Evolutionary conservation across 2,797 vertebrate species (phyloP).

Genomic region (Sebastes nivosus): DNA sequence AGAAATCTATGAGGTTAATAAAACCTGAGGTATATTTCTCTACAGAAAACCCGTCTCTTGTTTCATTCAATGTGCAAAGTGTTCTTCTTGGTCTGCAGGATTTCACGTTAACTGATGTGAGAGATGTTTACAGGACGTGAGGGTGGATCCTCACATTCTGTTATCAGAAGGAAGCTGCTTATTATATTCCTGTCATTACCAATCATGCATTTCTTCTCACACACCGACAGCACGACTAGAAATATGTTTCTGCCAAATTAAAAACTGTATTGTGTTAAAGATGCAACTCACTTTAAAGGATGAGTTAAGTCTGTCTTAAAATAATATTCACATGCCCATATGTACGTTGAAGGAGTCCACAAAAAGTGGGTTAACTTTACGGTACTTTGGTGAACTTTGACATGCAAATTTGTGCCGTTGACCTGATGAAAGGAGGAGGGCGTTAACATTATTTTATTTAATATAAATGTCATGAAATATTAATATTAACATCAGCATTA

Average conservation of each 20-base stretch:
- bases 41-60: constrained; percentile 46
- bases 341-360: too few relatives aligned
- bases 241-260: neutral
- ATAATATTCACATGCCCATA: too few relatives aligned
- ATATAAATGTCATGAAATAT: neutral
- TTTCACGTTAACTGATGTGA: neutral
- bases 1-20: constrained; percentile 67
- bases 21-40: constrained; percentile 80
- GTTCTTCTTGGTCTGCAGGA: neutral
- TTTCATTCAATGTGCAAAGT: neutral
- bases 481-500: neutral
- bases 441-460: too few relatives aligned
- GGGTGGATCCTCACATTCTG: neutral
- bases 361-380: too few relatives aligned
- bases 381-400: too few relatives aligned
- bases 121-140: constrained; percentile 9
- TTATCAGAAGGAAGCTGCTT: constrained; percentile 9
- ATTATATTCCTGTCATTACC: neutral
- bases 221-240: neutral
- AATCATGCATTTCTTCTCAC: neutral
- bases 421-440: too few relatives aligned
- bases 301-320: neutral
- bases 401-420: too few relatives aligned
- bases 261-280: neutral
- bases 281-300: neutral